Conservation (phyloP, 1,140 invertebrate genomes). For the Dinoponera quadriceps region DNA sequence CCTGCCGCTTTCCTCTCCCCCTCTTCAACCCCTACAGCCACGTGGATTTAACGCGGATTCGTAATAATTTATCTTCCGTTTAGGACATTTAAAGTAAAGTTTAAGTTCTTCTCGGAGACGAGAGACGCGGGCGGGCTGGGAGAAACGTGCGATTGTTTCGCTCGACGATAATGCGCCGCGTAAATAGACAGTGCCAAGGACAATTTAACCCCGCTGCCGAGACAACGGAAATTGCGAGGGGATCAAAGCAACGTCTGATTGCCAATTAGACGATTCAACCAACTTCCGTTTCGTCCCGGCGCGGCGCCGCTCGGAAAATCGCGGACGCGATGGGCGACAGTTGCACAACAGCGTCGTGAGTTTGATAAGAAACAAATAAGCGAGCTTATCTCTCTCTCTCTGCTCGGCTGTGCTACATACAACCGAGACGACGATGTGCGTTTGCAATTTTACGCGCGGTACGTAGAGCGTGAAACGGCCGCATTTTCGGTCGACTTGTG, state of each 20-base stretch:
- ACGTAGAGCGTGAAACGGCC: too few species aligned
- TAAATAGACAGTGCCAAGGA: slow-evolving; percentile 11
- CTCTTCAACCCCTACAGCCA: slow-evolving; percentile 12
- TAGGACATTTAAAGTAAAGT: slow-evolving; percentile 15
- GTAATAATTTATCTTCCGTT: slow-evolving; percentile 52
- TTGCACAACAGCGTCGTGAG: not conserved
- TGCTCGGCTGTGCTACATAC: not conserved
- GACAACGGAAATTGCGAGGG: slow-evolving; percentile 43
- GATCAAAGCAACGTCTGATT: slow-evolving; percentile 35
- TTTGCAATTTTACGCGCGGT: not conserved
- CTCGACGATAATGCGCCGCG: slow-evolving; percentile 39
- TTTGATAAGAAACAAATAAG: not conserved
- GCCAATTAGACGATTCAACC: slow-evolving; percentile 45
- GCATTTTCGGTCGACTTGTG: not conserved
- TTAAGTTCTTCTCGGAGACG: not conserved
- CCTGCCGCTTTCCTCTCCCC: not conserved
- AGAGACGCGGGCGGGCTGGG: not conserved
- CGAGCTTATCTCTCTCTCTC: not conserved
- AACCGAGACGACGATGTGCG: not conserved
- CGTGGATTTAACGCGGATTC: slow-evolving; percentile 51
- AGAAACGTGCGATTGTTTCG: slow-evolving; percentile 36
- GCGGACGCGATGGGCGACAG: not conserved
- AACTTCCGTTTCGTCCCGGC: slow-evolving; percentile 16
- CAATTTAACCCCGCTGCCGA: slow-evolving; percentile 21
- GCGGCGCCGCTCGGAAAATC: slow-evolving; percentile 5